phyloP scores from a whole-genome alignment of 2,888 invertebrate species.

The Tiliacea citrago region DNA sequence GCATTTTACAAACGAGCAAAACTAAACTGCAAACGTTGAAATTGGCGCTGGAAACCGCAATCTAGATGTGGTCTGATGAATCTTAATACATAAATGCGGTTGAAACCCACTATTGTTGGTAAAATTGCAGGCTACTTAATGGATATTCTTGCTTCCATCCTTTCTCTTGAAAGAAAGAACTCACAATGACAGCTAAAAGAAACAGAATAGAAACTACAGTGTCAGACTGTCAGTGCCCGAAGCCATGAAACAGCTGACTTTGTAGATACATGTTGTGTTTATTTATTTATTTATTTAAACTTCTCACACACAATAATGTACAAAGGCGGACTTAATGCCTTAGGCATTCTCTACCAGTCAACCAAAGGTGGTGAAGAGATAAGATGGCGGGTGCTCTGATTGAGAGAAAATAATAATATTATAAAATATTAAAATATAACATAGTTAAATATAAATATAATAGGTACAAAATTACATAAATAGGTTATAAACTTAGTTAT shows the following conservation, averaged over 20 bases:
- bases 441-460: too few relatives aligned
- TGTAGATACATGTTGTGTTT: not conserved
- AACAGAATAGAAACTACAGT: conserved; percentile 10
- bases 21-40: not conserved
- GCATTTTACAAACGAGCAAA: not conserved
- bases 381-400: too few relatives aligned
- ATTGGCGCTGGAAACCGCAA: not conserved
- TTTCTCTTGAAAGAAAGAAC: conserved; percentile 5
- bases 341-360: too few relatives aligned
- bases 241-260: not conserved
- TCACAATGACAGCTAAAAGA: not conserved
- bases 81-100: not conserved
- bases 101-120: not conserved
- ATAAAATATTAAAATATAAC: too few relatives aligned
- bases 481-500: too few relatives aligned
- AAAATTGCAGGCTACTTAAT: not conserved
- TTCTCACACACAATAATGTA: too few relatives aligned
- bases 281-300: too few relatives aligned
- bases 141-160: not conserved
- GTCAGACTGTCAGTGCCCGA: not conserved
- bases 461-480: too few relatives aligned
- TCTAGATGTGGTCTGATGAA: not conserved
- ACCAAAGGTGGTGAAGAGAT: too few relatives aligned
- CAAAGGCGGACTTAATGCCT: too few relatives aligned
- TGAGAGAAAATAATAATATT: too few relatives aligned